Conservation (phyloP, 2,797 vertebrate genomes). For the Atherinosoma microstoma region DNA sequence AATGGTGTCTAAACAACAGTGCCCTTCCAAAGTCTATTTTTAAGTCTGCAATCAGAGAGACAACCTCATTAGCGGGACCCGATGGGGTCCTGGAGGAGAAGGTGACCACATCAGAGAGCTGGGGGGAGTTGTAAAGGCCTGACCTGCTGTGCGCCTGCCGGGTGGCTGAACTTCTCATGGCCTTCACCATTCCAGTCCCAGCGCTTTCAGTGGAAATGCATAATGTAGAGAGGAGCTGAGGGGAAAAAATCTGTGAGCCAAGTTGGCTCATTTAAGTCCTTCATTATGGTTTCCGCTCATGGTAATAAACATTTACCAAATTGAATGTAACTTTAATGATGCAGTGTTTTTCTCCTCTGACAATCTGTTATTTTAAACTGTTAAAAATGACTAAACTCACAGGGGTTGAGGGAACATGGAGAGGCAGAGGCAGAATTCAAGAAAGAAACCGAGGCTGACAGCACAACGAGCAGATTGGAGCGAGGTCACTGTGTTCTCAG, state of each 20-base stretch:
- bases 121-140: slow-evolving; percentile 43
- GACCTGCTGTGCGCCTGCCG: slow-evolving; percentile 41
- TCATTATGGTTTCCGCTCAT: too few species aligned
- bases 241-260: neutral
- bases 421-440: slow-evolving; percentile 6
- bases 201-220: slow-evolving; percentile 16
- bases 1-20: slow-evolving; percentile 41
- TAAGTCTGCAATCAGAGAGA: slow-evolving; percentile 45
- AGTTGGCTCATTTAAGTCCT: neutral
- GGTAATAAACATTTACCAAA: too few species aligned
- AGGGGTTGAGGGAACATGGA: too few species aligned
- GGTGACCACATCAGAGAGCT: slow-evolving; percentile 67
- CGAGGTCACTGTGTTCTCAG: slow-evolving; percentile 53
- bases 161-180: slow-evolving; percentile 49
- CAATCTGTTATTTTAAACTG: slow-evolving; percentile 5
- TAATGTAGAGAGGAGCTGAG: neutral
- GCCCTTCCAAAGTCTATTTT: slow-evolving; percentile 57
- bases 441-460: slow-evolving; percentile 9
- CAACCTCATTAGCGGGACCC: slow-evolving; percentile 64
- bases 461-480: slow-evolving; percentile 20
- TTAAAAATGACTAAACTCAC: neutral
- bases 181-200: slow-evolving; percentile 24
- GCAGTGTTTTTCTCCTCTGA: neutral
- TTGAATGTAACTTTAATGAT: too few species aligned
- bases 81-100: slow-evolving; percentile 54